Conservation (phyloP, 2,888 invertebrate genomes). For the Eulithis prunata region DNA sequence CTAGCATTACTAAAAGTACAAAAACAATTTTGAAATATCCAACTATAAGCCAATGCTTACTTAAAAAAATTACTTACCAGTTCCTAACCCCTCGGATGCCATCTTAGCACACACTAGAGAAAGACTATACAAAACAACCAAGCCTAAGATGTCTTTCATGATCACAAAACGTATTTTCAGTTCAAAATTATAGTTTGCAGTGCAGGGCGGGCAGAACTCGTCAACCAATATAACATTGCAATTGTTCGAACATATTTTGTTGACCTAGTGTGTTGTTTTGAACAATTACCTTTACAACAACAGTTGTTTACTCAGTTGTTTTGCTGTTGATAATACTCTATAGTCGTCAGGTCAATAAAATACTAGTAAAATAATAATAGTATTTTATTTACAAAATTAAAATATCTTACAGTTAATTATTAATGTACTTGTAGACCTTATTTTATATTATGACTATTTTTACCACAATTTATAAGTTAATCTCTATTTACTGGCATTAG, state of each 20-base stretch:
- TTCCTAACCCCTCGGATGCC: background rate
- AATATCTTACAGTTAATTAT: constrained; percentile 20
- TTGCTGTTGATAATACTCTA: background rate
- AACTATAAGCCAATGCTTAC: no score
- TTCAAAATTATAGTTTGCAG: background rate
- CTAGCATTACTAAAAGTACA: no score
- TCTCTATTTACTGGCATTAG: background rate
- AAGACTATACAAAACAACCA: background rate
- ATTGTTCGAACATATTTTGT: background rate
- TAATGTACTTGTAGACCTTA: background rate
- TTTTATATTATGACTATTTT: constrained; percentile 24
- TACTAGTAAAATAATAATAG: constrained; percentile 26
- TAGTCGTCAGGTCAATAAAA: background rate
- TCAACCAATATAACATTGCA: background rate
- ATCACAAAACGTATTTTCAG: background rate
- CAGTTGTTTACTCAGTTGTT: background rate
- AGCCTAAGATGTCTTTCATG: background rate
- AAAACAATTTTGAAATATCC: no score
- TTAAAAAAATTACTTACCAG: background rate
- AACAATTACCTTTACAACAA: background rate
- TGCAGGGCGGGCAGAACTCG: background rate
- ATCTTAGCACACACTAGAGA: background rate
- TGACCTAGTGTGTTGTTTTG: background rate
- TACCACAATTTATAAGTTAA: constrained; percentile 9
- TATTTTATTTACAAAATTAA: constrained; percentile 33